Percentiles rank a stretch among this genome's conserved stretches.
These are phyloP conservation scores for Stercorarius parasiticus DNA, from an alignment of 2,113 vertebrate species.

Conservation along the genomic window DNA sequence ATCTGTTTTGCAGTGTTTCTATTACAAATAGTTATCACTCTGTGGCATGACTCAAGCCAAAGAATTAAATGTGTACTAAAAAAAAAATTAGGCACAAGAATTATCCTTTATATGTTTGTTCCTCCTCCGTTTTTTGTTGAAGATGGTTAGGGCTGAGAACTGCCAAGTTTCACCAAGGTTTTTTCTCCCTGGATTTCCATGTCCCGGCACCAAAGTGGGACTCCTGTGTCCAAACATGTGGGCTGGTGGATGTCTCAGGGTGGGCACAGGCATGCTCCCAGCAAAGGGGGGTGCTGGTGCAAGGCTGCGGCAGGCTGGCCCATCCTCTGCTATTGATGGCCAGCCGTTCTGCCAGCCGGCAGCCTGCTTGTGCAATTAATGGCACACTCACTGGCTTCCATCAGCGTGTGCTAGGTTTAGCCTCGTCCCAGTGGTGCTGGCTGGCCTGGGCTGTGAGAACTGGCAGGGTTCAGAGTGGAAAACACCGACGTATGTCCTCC, in stretches of 20 bases:
- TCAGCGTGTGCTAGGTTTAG: neutral
- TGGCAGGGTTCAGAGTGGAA: neutral
- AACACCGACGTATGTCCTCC: too few species aligned
- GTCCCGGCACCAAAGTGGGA: neutral
- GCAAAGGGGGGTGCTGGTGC: neutral
- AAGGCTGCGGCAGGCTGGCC: neutral
- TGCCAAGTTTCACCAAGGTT: neutral
- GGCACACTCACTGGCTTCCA: neutral
- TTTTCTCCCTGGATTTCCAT: neutral
- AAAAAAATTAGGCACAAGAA: neutral
- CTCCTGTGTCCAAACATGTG: neutral
- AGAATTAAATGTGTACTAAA: neutral
- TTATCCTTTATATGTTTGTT: neutral
- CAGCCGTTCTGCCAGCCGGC: neutral
- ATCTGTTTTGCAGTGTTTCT: neutral
- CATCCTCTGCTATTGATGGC: fast-evolving
- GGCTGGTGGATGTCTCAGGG: neutral
- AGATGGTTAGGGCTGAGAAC: neutral
- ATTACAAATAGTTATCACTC: neutral
- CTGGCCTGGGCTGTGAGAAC: neutral
- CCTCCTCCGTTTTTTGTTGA: neutral
- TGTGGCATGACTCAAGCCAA: neutral
- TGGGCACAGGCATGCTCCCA: neutral
- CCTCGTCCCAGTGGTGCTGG: neutral
- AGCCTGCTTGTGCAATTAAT: neutral